phyloP scores from a whole-genome alignment of 2,113 vertebrate species.

The Melierax canorus region DNA sequence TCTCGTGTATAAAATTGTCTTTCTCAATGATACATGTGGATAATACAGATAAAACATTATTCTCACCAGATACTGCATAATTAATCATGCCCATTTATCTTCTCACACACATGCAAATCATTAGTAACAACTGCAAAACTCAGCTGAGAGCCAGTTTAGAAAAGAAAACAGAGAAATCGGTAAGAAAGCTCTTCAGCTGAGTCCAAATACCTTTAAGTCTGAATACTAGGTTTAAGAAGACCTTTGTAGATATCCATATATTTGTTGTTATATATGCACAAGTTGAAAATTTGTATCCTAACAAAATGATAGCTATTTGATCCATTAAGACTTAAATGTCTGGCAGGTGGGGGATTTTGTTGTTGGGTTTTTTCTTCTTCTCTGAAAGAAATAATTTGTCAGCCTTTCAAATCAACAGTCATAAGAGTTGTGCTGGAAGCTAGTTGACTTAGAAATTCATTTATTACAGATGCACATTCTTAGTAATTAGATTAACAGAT shows the following conservation, averaged over 20 bases:
- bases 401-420: neutral
- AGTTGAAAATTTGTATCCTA: neutral
- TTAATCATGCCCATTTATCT: conserved; percentile 22
- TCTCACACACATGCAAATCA: neutral
- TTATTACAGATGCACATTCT: conserved; percentile 6
- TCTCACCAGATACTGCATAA: conserved; percentile 14
- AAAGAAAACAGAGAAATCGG: neutral
- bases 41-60: neutral
- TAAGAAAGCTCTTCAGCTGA: neutral
- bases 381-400: neutral
- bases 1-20: neutral
- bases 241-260: neutral
- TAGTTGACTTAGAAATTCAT: conserved; percentile 22
- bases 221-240: neutral
- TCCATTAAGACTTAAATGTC: neutral
- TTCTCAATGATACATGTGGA: conserved; percentile 12
- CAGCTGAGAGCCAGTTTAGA: neutral
- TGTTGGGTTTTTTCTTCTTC: neutral
- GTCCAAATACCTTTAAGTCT: neutral
- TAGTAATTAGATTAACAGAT: conserved; percentile 28
- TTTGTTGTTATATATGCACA: neutral
- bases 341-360: neutral
- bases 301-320: neutral
- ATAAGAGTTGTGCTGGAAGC: neutral
- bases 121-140: neutral